These are phyloP conservation scores for Prorops nasuta DNA, from an alignment of 1,140 invertebrate species.

Conservation along the genomic window DNA sequence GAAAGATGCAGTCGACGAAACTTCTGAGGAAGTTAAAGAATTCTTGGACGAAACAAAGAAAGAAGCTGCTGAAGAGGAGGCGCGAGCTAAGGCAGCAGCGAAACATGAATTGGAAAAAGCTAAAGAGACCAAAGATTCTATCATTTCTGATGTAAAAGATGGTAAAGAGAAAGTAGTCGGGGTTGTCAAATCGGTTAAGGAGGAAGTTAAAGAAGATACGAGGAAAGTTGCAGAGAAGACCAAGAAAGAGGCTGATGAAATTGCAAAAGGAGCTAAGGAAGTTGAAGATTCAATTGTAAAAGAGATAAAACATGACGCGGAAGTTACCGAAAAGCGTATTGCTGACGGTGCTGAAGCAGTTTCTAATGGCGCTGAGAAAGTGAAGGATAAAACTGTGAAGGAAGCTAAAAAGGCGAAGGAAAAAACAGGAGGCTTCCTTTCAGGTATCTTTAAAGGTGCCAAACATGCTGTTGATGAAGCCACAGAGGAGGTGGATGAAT, in stretches of 20 bases:
- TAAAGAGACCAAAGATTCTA: conserved; percentile 9
- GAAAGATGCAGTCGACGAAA: conserved; percentile 38
- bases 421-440: background rate
- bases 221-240: conserved; percentile 7
- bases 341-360: conserved; percentile 7
- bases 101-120: conserved; percentile 1
- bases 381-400: background rate
- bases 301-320: background rate
- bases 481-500: background rate
- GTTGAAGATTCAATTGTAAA: conserved; percentile 4
- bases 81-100: background rate
- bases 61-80: conserved; percentile 28
- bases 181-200: conserved; percentile 10
- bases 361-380: background rate
- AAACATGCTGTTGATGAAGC: background rate
- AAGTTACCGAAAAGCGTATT: background rate
- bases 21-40: conserved; percentile 41
- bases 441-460: background rate
- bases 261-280: conserved; percentile 14
- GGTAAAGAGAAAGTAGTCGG: conserved; percentile 16
- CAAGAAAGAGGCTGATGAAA: too few species aligned
- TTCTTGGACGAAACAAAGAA: conserved; percentile 37
- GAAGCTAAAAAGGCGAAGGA: background rate
- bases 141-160: conserved; percentile 11
- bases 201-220: conserved; percentile 9